Evolutionary conservation across 2,113 vertebrate species (phyloP).

Genomic region (Embiotoca jacksoni): DNA sequence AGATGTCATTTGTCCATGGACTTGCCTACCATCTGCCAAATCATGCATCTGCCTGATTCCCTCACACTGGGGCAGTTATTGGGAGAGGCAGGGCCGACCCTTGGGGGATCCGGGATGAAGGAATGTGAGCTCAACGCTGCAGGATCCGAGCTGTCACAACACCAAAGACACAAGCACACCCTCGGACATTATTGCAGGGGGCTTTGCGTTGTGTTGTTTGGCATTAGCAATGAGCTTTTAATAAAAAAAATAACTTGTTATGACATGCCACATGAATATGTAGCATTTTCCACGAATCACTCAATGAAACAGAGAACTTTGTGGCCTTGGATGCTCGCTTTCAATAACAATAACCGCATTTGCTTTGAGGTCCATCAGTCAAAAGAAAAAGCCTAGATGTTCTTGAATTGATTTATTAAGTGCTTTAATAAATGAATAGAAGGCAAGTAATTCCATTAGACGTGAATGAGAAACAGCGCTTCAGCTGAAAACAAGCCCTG

Average conservation of each 20-base stretch:
- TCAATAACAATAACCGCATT: conserved; percentile 49
- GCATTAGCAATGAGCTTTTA: conserved; percentile 13
- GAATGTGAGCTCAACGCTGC: conserved; percentile 69
- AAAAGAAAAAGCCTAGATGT: conserved; percentile 5
- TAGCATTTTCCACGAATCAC: conserved; percentile 41
- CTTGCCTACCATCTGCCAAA: conserved; percentile 57
- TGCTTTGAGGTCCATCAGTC: conserved; percentile 33
- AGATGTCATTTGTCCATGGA: conserved; percentile 45
- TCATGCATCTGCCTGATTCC: conserved; percentile 68
- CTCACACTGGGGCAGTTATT: conserved; percentile 52
- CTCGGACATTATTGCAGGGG: background rate
- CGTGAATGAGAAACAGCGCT: conserved; percentile 30
- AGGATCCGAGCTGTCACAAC: conserved; percentile 78
- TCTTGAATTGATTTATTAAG: conserved; percentile 33
- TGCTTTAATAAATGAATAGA: conserved; percentile 11
- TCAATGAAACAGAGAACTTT: conserved; percentile 28
- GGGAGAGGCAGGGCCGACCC: conserved; percentile 47
- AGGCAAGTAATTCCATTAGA: conserved; percentile 6
- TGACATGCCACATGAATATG: conserved; percentile 50
- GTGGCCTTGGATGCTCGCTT: conserved; percentile 8
- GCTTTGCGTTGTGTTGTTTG: conserved; percentile 22
- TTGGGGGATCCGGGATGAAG: conserved; percentile 65
- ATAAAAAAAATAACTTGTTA: conserved; percentile 6
- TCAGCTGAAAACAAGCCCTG: conserved; percentile 10
- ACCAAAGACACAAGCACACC: conserved; percentile 59